These are phyloP conservation scores for Protobothrops flavoviridis DNA, from an alignment of 2,113 vertebrate genomes.

Conservation along the genomic window DNA sequence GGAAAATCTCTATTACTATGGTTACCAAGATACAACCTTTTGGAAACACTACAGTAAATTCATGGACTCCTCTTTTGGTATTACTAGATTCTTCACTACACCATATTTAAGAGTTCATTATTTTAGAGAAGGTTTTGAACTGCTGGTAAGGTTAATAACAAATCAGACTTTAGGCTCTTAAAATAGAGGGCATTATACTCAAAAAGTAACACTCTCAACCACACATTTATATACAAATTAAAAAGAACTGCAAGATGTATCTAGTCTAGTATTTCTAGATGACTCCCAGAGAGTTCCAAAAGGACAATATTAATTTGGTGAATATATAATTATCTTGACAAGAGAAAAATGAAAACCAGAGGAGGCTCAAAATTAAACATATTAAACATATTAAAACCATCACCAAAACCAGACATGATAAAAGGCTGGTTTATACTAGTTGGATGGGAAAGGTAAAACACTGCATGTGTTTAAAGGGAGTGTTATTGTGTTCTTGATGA, in stretches of 20 bases:
- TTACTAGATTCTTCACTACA: not conserved
- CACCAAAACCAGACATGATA: not conserved
- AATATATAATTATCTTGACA: not conserved
- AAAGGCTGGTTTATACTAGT: not conserved
- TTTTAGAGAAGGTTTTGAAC: not conserved
- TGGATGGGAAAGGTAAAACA: not conserved
- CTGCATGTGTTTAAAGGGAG: not conserved
- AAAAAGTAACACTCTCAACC: not conserved
- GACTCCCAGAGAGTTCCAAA: not conserved
- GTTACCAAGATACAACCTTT: not conserved
- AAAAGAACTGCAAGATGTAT: not conserved
- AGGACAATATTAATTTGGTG: not conserved
- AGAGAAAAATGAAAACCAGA: not conserved
- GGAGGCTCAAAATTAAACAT: not conserved
- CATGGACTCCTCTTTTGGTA: not conserved
- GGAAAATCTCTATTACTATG: not conserved
- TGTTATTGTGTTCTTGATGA: not conserved
- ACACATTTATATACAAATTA: not conserved
- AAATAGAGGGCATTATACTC: not conserved
- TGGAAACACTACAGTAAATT: not conserved
- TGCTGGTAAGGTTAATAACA: not conserved
- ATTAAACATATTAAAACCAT: not conserved
- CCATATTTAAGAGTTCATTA: not conserved
- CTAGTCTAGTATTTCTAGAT: not conserved
- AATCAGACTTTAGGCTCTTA: not conserved